Evolutionary conservation across 2,113 vertebrate species (phyloP).

Genomic region (Rostratula benghalensis): DNA sequence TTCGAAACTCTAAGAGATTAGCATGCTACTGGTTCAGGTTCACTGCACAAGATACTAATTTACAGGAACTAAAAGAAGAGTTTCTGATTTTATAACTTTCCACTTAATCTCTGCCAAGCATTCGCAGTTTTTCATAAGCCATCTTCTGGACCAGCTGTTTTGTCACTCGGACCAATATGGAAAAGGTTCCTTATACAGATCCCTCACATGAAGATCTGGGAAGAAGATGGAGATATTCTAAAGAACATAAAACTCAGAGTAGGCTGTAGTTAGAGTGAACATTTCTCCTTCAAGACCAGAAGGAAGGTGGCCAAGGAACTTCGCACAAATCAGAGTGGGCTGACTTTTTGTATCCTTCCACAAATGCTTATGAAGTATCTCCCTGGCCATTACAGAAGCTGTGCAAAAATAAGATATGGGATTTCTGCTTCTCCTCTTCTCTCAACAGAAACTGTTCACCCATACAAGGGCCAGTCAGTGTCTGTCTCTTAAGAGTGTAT

Average conservation of each 20-base stretch:
- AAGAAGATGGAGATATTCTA: background rate
- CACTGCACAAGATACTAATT: background rate
- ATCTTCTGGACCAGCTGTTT: background rate
- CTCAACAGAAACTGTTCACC: background rate
- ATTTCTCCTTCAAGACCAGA: background rate
- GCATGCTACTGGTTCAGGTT: background rate
- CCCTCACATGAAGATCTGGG: background rate
- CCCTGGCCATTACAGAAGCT: background rate
- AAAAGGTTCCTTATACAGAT: background rate
- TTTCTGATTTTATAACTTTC: background rate
- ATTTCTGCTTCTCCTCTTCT: background rate
- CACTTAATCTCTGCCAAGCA: background rate
- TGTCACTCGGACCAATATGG: background rate
- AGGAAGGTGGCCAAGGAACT: background rate
- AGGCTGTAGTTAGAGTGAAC: background rate
- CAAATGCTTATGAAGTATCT: background rate
- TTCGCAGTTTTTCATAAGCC: background rate
- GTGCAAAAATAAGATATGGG: background rate
- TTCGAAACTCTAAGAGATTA: background rate
- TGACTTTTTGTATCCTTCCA: background rate
- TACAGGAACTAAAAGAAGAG: background rate
- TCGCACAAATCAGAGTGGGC: background rate
- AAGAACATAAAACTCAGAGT: background rate
- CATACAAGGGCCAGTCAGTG: background rate
- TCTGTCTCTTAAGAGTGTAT: background rate